Base-by-base conservation (phyloP, 2,113 vertebrate genomes). In the Phylloscopus whistleri region DNA sequence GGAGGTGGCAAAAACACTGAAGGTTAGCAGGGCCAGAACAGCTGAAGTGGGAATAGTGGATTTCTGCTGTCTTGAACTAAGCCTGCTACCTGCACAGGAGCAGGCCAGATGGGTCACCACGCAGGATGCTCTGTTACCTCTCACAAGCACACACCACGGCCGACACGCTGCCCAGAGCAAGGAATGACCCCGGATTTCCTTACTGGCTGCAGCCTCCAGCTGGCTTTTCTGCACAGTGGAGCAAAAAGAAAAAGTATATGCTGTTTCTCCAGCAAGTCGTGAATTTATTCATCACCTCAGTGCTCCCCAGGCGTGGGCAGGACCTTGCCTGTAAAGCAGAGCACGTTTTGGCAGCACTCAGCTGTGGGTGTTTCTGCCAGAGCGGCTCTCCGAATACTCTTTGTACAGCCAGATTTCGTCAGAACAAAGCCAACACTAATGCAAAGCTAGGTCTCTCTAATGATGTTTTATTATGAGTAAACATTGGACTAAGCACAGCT, bases 391-490 rank as follows among this genome's bases (percentile, higher is more conserved):
- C 1, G 0, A 83, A 83, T 43, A 69, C 75, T 56, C 44, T 63
- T 75, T 49, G n/a, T 56, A 51, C 58, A 79, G 77, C 44, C 69
- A 87, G 81, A 84, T 72, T 84, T 84, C 64, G 60, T 91, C 66
- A 93, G 63, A 94, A 70, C 76, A 91, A 94, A 92, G 87, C 44
- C 56, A 84, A 72, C 0, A 3, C 30, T 94, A 96, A 93, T 84
- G 84, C 77, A 64, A 66, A 55, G 35, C 63, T 86, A 83, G 72
- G 51, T 84, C 56, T 23, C 59, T 59, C 86, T 70, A 92, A 80
- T 58, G 76, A 58, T 88, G 35, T 89, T 92, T 94, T 93, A 93
- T 96, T 95, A 86, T 69, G 43, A 93, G 90, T 90, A 93, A 96
- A 93, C 83, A 92, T 7, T 77, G 68, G 41, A 55, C 55, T 92